These are phyloP conservation scores for Agrotis ipsilon DNA, from an alignment of 2,888 invertebrate genomes.

Conservation along the genomic window DNA sequence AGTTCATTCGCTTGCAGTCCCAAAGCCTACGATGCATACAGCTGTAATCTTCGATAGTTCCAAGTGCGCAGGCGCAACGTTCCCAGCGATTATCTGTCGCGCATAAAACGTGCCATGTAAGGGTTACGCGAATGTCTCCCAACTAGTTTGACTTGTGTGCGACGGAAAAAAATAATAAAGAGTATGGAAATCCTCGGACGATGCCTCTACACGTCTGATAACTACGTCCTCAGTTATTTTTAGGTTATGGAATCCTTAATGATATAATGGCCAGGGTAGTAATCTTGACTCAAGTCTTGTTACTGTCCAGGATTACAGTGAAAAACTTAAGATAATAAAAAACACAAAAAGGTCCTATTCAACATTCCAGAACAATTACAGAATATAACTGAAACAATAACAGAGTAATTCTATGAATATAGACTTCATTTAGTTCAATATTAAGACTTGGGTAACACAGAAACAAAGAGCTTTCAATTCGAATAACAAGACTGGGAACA, in stretches of 20 bases:
- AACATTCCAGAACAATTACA: too few species aligned
- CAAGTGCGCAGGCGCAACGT: slow-evolving; percentile 41
- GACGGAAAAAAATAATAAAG: slow-evolving; percentile 47
- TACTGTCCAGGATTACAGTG: neutral
- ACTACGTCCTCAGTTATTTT: slow-evolving; percentile 46
- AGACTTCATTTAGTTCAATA: slow-evolving; percentile 2
- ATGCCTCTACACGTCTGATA: slow-evolving; percentile 32
- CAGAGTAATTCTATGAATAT: neutral
- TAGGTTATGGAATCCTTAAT: slow-evolving; percentile 25
- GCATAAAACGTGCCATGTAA: slow-evolving; percentile 62
- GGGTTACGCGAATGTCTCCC: slow-evolving; percentile 57
- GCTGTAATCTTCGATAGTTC: neutral
- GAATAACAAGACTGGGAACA: slow-evolving; percentile 6
- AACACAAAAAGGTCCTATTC: too few species aligned
- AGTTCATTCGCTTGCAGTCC: neutral
- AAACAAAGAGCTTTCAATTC: slow-evolving; percentile 1
- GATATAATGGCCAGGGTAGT: slow-evolving; percentile 18
- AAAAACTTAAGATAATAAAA: neutral
- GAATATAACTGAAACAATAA: neutral
- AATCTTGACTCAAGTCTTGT: slow-evolving; percentile 1
- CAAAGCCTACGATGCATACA: neutral
- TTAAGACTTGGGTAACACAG: neutral
- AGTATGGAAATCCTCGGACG: slow-evolving; percentile 45
- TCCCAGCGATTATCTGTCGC: slow-evolving; percentile 54
- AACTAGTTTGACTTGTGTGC: slow-evolving; percentile 69